Evolutionary conservation across 2,797 vertebrate species (phyloP), one percentile per base, ranked within the genome.

Genomic region (Danio aesculapii): DNA sequence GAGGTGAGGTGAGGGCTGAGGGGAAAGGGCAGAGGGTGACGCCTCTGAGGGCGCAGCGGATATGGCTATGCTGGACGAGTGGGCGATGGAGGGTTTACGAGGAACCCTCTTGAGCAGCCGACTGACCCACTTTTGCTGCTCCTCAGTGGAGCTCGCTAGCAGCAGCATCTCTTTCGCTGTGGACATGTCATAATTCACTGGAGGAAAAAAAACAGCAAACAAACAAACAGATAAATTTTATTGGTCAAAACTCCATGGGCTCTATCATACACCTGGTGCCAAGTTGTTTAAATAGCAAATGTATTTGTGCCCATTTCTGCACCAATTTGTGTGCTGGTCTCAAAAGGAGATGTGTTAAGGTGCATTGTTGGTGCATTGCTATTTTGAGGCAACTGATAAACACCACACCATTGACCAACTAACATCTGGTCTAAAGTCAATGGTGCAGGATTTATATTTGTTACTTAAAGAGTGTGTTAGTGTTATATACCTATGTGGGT

Each of bases 151-250:
- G 88, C 86, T 94, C 73, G 97, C 95, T 91, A 99, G 89, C 87
- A 99, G 91, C 71, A 99, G 95, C 64, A 99, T 91, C 81, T 98
- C 97, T 94, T 98, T 99, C 68, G 98, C 98, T 3, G 95, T 95
- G 76, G 98, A 98, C 91, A 97, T 96, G 91, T 98, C 98, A 8
- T 97, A 99, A 88, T 97, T 98, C 84, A 99, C 98, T 93, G 89
- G 81, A 86, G 59, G 84, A 66, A 62, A 66, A 67, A 55, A 44
- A 57, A 39, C 9, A 1, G 49, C 19, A 57, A 58, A n/a, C 30
- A 70, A 14, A 9, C 17, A 75, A 14, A 66, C 11, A 9, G 17
- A 5, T 68, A 58, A 68, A 4, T 68, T 59, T 21, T 6, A 73
- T 5, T 4, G 30, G 43, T 43, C 39, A 55, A 55, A 55, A 55